Base-by-base conservation (phyloP, 2,888 invertebrate genomes). In the Scaptomyza polygonia region DNA sequence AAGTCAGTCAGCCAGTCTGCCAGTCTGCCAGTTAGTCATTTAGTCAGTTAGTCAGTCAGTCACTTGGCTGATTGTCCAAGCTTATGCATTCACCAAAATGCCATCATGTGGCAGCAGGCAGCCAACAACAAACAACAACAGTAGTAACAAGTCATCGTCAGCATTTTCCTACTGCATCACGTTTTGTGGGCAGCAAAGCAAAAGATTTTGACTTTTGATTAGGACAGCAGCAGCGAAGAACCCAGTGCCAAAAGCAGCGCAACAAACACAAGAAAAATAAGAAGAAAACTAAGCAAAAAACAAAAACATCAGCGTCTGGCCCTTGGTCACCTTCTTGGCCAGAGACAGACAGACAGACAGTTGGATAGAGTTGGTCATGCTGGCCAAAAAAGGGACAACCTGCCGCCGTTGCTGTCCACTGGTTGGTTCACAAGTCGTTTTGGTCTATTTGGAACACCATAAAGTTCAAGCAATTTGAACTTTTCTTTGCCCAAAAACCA, bases 91-190 rank as follows among this genome's bases (percentile, higher is more conserved):
- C 76, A 70, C 72, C 65, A 57, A 78, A 86, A 83, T 86, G 81
- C 81, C 86, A 86, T 78, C 78, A 74, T 71, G 58, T 49, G 77
- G 59, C 64, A 59, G 52, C 48, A 42, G 44, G 65, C 56, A 52
- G 57, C 48, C 53, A 32, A 9, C 32, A 48, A 21, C 47, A 47
- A 2, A 18, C 42, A 30, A 27, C 34, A 55, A 32, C 36, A 59
- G 30, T 61, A 63, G 25, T 72, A 72, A 69, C 80, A 67, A 72
- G 83, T 75, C 87, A 76, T 85, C 85, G 79, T 81, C 86, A 84
- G 89, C 88, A 81, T 88, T 89, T 88, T 88, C 86, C 89, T 89
- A 89, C 90, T 88, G 89, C 90, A 88, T 90, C 90, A 90, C 90
- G 90, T 90, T 90, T 90, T 75, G 63, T 75, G 74, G 76, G 72